Percentiles rank a stretch among this genome's conserved stretches.
These are phyloP conservation scores for Plebejus anna DNA, from an alignment of 2,888 invertebrate genomes.

Conservation along the genomic window DNA sequence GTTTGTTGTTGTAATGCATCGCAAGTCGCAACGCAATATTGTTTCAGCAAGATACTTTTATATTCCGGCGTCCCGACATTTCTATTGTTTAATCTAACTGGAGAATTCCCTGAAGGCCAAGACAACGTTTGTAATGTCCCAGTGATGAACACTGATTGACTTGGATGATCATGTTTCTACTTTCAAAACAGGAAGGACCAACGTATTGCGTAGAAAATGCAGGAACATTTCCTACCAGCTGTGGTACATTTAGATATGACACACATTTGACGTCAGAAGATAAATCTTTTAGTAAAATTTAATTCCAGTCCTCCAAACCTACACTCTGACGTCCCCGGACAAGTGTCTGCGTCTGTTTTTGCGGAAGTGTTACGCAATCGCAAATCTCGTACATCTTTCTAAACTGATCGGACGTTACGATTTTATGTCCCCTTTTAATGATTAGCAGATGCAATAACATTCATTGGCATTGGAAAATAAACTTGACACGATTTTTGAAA, in stretches of 20 bases:
- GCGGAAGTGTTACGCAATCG: conserved; percentile 37
- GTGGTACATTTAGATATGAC: conserved; percentile 22
- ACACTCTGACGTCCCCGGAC: conserved; percentile 39
- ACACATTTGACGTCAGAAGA: conserved; percentile 28
- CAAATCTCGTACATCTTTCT: conserved; percentile 30
- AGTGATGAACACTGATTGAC: conserved; percentile 20
- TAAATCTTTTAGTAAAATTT: conserved; percentile 27
- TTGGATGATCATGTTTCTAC: conserved; percentile 2
- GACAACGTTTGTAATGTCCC: background rate
- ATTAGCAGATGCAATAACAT: background rate
- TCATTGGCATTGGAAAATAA: conserved; percentile 11
- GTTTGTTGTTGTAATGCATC: too few relatives aligned
- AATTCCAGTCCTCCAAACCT: conserved; percentile 28
- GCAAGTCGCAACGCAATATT: too few relatives aligned
- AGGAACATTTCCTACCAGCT: conserved; percentile 15
- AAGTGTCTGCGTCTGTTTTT: conserved; percentile 39
- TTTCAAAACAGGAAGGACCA: conserved; percentile 15
- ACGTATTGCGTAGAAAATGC: background rate
- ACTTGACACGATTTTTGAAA: conserved; percentile 16
- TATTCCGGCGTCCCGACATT: background rate
- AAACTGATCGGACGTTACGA: conserved; percentile 24
- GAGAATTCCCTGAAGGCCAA: background rate
- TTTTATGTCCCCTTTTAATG: conserved; percentile 16
- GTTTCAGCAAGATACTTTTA: background rate
- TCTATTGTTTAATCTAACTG: background rate